phyloP scores from a whole-genome alignment of 2,888 invertebrate species.

The Caenorhabditis japonica region DNA sequence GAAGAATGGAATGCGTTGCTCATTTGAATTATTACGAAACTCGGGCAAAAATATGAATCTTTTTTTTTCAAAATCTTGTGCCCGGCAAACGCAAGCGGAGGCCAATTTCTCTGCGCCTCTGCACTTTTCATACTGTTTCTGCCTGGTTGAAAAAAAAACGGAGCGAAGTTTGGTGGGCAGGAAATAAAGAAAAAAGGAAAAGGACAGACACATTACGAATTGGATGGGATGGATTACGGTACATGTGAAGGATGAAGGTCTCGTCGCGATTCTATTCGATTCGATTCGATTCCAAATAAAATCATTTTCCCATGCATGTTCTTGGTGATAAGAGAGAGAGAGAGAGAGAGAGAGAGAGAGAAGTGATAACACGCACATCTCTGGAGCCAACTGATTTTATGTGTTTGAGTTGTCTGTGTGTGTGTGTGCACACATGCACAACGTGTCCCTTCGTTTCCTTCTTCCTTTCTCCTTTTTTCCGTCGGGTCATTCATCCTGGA shows the following conservation, averaged over 20 bases:
- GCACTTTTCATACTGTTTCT: neutral
- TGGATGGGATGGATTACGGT: neutral
- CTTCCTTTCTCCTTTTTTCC: neutral
- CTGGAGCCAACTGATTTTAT: slow-evolving; percentile 36
- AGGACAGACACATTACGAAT: neutral
- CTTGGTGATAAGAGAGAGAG: no score
- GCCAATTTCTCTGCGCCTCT: slow-evolving; percentile 23
- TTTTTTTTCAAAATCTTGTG: neutral
- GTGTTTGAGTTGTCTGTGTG: slow-evolving; percentile 16
- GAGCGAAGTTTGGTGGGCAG: neutral
- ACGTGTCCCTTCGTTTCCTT: slow-evolving; percentile 1
- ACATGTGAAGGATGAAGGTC: neutral
- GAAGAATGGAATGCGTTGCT: no score
- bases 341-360: no score
- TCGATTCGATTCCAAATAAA: no score
- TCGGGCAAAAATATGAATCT: neutral
- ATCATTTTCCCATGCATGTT: no score
- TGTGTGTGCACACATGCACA: neutral
- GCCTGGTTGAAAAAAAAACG: neutral
- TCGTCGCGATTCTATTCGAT: no score
- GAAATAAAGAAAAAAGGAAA: neutral
- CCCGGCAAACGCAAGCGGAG: no score
- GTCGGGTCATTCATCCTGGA: no score
- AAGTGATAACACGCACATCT: no score
- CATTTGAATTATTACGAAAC: slow-evolving; percentile 38